Evolutionary conservation across 2,888 invertebrate species (phyloP).

Genomic region (Buathra laborator): DNA sequence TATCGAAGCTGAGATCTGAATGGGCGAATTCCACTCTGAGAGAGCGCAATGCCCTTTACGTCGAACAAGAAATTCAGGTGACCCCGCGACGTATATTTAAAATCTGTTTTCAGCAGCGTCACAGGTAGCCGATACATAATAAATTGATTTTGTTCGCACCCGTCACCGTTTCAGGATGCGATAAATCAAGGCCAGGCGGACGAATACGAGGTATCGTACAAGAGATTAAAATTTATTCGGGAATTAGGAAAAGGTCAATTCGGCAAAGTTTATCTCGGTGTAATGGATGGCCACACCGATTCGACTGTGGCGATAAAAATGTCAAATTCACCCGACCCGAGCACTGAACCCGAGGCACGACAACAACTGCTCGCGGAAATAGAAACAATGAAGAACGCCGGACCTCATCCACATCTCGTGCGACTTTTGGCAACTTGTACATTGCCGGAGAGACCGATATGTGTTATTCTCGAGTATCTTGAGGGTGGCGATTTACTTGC

Average conservation of each 20-base stretch:
- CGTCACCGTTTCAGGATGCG: conserved; percentile 67
- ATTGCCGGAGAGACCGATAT: conserved; percentile 87
- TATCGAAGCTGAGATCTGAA: conserved; percentile 64
- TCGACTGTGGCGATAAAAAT: conserved; percentile 80
- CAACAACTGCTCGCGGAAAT: conserved; percentile 93
- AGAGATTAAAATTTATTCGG: conserved; percentile 86
- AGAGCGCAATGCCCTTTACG: conserved; percentile 78
- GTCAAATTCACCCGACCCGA: conserved; percentile 77
- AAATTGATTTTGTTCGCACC: conserved; percentile 9
- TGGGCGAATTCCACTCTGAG: conserved; percentile 74
- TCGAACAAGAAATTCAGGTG: conserved; percentile 76
- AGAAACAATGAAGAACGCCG: conserved; percentile 91
- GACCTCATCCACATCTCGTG: conserved; percentile 92
- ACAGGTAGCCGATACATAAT: too few species aligned
- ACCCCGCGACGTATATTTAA: conserved; percentile 20
- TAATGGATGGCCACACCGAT: conserved; percentile 85
- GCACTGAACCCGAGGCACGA: conserved; percentile 77
- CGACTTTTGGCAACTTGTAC: conserved; percentile 92
- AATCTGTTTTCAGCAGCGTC: too few species aligned
- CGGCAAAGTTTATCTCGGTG: conserved; percentile 90
- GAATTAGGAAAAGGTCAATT: conserved; percentile 92
- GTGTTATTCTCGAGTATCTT: conserved; percentile 92
- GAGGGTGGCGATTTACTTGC: conserved; percentile 91
- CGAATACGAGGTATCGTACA: conserved; percentile 86
- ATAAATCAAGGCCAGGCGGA: conserved; percentile 79